Base-by-base conservation (phyloP, 2,113 vertebrate species). In the Saccopteryx leptura region DNA sequence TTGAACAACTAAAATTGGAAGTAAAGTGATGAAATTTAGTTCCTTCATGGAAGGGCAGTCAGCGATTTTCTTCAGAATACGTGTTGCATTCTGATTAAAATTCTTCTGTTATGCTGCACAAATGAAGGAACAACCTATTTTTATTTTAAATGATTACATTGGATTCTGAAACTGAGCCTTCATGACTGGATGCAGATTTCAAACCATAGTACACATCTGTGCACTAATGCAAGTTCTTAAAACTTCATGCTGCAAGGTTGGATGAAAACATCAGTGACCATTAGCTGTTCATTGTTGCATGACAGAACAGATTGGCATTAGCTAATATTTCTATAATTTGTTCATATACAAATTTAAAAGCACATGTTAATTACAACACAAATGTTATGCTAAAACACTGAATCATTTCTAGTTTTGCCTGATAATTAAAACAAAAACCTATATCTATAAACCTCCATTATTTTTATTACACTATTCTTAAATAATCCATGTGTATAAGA, bases 111-210 rank as follows among this genome's bases (percentile, higher is more conserved):
- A 66, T 17, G 17, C n/a, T 72, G 11, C 5, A 78, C 52, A 80
- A 52, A 88, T 96, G 61, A 84, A 95, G 88, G 63, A 94, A 84
- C 17, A 74, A 83, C 61, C 17, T 31, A 48, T 87, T 92, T 96
- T 87, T 92, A 50, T 90, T 92, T 95, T 66, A 83, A 88, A 74
- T 78, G 14, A 39, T 58, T 81, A 39, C 50, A 24, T 14, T 95
- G 19, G 23, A 87, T 90, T 82, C 80, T 72, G 26, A 90, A 86
- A 89, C 39, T 65, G 28, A 92, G 85, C 46, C 63, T 24, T 50
- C 46, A 90, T 90, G 69, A 56, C 28, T 71, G 28, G 31, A 94
- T 78, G 23, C 68, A 66, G 24, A 86, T 94, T 92, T 68, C 26
- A 86, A 94, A 95, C 26, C 12, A 65, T 48, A 79, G 24, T 63